Percentiles rank a stretch among this genome's conserved stretches.
Evolutionary conservation across 2,113 vertebrate species (phyloP).

Genomic region (Cricetomys ansorgei): DNA sequence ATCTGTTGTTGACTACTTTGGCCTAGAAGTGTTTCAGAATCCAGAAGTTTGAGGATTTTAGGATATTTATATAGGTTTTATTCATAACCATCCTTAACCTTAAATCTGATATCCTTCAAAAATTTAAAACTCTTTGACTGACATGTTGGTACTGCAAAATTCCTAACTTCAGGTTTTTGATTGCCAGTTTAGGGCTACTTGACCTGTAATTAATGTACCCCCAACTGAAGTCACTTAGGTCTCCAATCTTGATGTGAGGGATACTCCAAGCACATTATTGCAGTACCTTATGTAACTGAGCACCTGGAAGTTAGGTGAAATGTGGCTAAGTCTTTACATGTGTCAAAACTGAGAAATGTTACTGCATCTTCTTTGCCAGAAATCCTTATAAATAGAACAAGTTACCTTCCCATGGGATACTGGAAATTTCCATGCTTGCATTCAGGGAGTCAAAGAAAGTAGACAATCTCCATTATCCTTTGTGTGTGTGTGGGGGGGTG

Average conservation of each 20-base stretch:
- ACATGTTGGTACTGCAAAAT: not conserved
- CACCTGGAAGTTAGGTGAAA: constrained; percentile 44
- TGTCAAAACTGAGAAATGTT: constrained; percentile 55
- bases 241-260: not conserved
- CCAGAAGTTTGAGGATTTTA: not conserved
- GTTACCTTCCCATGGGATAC: not conserved
- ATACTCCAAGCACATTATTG: not conserved
- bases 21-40: not conserved
- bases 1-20: not conserved
- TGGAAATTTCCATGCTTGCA: constrained; percentile 32
- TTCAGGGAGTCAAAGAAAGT: not conserved
- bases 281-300: constrained; percentile 1
- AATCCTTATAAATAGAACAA: constrained; percentile 60
- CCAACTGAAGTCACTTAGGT: not conserved
- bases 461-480: not conserved
- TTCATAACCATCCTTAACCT: not conserved
- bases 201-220: not conserved
- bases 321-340: constrained; percentile 30
- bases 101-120: not conserved
- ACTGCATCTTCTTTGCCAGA: constrained; percentile 39
- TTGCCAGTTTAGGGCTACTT: not conserved
- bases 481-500: not conserved
- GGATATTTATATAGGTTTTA: not conserved
- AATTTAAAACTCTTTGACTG: not conserved
- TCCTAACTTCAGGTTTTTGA: not conserved